Evolutionary conservation across 2,113 vertebrate species (phyloP).

Genomic region (Todiramphus chloris): DNA sequence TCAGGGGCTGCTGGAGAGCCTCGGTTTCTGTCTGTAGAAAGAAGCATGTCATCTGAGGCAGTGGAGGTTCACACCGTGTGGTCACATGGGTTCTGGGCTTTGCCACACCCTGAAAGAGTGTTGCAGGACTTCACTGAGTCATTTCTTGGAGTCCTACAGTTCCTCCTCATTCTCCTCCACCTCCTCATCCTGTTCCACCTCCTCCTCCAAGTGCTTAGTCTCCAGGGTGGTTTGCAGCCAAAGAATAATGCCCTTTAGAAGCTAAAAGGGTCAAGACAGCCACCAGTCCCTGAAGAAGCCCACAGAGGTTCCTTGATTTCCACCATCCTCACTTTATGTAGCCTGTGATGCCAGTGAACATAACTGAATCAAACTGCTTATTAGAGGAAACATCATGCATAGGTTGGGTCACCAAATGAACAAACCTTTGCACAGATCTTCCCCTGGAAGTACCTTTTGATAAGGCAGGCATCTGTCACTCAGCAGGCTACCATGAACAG

Average conservation of each 20-base stretch:
- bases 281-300: neutral
- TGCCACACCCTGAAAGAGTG: neutral
- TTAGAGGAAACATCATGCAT: neutral
- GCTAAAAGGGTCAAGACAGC: neutral
- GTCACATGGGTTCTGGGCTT: accelerated
- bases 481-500: neutral
- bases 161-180: neutral
- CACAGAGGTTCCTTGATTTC: neutral
- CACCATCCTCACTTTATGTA: neutral
- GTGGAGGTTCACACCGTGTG: neutral
- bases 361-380: neutral
- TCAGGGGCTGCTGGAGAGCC: neutral
- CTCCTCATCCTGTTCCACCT: neutral
- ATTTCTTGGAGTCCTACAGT: neutral
- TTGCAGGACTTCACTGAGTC: neutral
- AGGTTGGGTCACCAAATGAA: neutral
- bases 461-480: neutral
- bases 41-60: neutral
- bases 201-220: neutral
- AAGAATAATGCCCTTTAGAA: neutral
- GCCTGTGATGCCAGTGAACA: neutral
- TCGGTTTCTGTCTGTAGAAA: neutral
- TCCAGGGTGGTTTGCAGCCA: neutral
- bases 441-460: neutral
- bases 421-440: neutral